Base-by-base conservation (phyloP, 2,113 vertebrate species). In the Mesitornis unicolor region DNA sequence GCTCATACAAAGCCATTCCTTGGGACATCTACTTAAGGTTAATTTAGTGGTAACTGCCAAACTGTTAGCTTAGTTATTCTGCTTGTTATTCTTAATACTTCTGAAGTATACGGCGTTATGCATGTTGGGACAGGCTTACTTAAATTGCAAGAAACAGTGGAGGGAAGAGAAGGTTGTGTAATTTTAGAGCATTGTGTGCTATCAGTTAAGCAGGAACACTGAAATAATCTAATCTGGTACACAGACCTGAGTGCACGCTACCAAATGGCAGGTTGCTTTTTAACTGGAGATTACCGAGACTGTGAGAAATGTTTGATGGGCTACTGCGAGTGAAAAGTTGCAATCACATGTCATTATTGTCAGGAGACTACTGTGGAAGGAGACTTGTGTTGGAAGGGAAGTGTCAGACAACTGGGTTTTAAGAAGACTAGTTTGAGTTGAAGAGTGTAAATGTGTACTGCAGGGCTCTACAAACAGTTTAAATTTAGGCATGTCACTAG, bases 1-100 rank as follows among this genome's bases (percentile, higher is more conserved):
- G 43, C 24, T 82, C 7, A 8, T 29, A 47, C 4, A 24, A 9
- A 61, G 14, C 22, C 63, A 22, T 50, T 71, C 19, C 16, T 65
- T 0, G 0, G 45, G 13, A 48, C 11, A 16, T 19, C 15, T 59
- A 0, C n/a, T 68, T 40, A 1, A 1, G 16, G 14, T 14, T 74
- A 43, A 31, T 20, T 70, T 56, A 13, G 13, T 45, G 19, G 68
- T 50, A 26, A 2, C 5, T 43, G 33, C 25, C 35, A 7, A 43
- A 33, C 16, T 35, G n/a, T 50, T 11, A 38, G 17, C 28, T n/a
- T n/a, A n/a, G n/a, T n/a, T n/a, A n/a, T n/a, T n/a, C n/a, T 45
- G 11, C 17, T 25, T 56, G 3, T 36, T 74, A 6, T 11, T 54
- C 9, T 43, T 61, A 16, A 6, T 35, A 38, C 20, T 81, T 74